Evolutionary conservation across 2,888 invertebrate genomes (phyloP), one percentile per base, ranked within the genome.

Genomic region (Leptopilina syphax): DNA sequence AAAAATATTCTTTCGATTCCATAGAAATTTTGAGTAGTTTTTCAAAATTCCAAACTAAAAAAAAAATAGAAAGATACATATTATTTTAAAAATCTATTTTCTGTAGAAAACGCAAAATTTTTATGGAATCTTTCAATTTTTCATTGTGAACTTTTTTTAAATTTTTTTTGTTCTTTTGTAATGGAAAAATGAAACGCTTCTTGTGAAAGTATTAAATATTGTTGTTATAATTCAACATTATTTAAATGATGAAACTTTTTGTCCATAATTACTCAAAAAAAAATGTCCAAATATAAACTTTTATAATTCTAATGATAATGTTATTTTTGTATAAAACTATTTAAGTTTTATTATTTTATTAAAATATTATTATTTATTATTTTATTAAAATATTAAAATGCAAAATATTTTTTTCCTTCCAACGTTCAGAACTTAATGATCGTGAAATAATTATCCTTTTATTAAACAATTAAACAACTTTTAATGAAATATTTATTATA

Each of bases 151-250:
- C 7, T 27, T 65, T 67, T 44, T 41, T 13, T n/a, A 13, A 24
- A 18, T 12, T 27, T 70, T 70, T 54, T 27, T 54, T 50, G 18
- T 70, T 50, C 70, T 50, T 27, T 54, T 12, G 13, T 27, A 27
- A 54, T 4, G 34, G 50, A 70, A 70, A 54, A 27, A 54, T 13
- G 27, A 70, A 54, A 70, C 27, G 50, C 50, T 54, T 70, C 50
- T 70, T 18, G 50, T 50, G 70, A 70, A 70, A 70, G 70, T 70
- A 70, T 70, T 50, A 70, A 7, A 50, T 27, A 54, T 54, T 70
- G 70, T 54, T 70, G 27, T 50, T 18, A 50, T 50, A 50, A 34
- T 70, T 54, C 70, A 70, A 50, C 50, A 1, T 44, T 44, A 44
- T 47, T 70, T 70, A 50, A 50, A 27, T 3, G 50, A 34, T 27